Conservation (phyloP, 2,888 invertebrate species). For the Agapetus fuscipes region DNA sequence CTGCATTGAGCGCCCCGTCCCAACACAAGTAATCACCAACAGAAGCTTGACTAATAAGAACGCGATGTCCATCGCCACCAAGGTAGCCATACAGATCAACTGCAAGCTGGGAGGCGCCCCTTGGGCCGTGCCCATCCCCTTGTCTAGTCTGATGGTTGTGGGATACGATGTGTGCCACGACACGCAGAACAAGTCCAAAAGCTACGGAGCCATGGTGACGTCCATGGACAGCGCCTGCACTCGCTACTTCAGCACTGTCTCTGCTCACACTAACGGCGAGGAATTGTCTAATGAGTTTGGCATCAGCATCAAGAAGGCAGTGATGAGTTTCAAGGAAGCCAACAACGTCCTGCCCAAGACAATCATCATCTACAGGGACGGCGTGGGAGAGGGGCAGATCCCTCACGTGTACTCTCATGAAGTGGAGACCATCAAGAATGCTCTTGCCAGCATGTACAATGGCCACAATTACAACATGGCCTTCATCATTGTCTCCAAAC, state of each 20-base stretch:
- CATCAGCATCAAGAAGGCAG: conserved; percentile 47
- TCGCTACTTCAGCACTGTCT: conserved; percentile 63
- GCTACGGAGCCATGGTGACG: conserved; percentile 72
- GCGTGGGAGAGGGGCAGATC: conserved; percentile 89
- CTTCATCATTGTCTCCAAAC: conserved; percentile 84
- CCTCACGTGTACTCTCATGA: conserved; percentile 69
- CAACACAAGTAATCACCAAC: conserved; percentile 49
- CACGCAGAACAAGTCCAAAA: conserved; percentile 52
- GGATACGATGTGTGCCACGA: conserved; percentile 90
- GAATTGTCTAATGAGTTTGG: conserved; percentile 68
- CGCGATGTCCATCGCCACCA: conserved; percentile 76
- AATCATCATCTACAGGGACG: conserved; percentile 83
- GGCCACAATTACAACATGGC: too few relatives aligned
- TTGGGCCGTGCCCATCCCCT: conserved; percentile 67
- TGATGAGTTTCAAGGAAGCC: conserved; percentile 39
- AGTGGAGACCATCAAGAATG: too few relatives aligned
- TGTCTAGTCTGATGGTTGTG: conserved; percentile 63
- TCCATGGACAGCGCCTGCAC: conserved; percentile 50
- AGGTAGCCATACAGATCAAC: conserved; percentile 87
- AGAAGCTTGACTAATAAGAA: conserved; percentile 53
- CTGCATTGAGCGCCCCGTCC: conserved; percentile 62
- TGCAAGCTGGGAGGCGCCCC: conserved; percentile 90
- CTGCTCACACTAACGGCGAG: conserved; percentile 62
- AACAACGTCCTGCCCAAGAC: conserved; percentile 46
- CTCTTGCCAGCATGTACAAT: too few relatives aligned